These are phyloP conservation scores for Sardina pilchardus DNA, from an alignment of 2,113 vertebrate genomes.

Conservation along the genomic window DNA sequence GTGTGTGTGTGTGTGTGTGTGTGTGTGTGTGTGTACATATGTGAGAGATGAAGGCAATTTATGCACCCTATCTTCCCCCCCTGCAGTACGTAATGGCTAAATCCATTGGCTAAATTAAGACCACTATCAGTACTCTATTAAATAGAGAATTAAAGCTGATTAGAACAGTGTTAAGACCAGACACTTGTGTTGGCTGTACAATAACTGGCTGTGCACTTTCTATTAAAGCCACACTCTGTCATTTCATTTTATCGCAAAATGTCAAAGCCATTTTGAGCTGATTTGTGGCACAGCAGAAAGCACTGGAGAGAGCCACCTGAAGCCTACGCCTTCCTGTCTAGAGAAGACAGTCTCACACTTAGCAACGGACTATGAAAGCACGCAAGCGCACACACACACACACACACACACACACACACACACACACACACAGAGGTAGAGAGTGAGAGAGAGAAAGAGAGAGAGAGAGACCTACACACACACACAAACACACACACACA, in stretches of 20 bases:
- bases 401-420: constrained; percentile 4
- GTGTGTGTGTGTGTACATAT: background rate
- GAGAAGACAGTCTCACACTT: background rate
- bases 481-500: background rate
- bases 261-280: background rate
- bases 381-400: background rate
- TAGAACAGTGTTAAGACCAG: background rate
- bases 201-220: background rate
- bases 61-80: background rate
- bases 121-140: background rate
- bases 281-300: background rate
- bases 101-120: background rate
- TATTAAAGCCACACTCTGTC: background rate
- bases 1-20: background rate
- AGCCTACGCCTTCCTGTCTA: background rate
- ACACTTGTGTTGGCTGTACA: background rate
- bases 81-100: constrained; percentile 1
- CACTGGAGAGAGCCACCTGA: background rate
- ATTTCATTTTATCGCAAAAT: background rate
- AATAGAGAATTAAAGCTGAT: background rate
- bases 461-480: background rate
- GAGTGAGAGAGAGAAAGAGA: too few species aligned
- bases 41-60: constrained; percentile 2
- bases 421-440: too few species aligned
- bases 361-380: background rate